Percentiles rank a stretch among this genome's conserved stretches.
Conservation (phyloP, 2,797 vertebrate species). For the Mus spretus region DNA sequence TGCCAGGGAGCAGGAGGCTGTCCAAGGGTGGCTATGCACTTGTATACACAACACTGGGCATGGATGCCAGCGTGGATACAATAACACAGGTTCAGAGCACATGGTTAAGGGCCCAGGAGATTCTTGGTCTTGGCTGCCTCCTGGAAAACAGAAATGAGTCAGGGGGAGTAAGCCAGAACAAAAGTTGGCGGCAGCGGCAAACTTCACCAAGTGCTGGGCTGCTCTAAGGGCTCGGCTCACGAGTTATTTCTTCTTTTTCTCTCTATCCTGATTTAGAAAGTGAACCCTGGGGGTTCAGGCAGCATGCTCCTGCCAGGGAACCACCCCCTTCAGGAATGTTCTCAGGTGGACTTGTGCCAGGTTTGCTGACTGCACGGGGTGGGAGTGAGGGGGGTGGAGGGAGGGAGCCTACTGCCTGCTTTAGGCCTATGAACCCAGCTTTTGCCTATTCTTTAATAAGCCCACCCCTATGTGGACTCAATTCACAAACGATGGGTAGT, state of each 20-base stretch:
- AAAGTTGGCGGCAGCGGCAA: neutral
- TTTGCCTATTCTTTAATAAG: neutral
- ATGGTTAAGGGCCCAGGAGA: neutral
- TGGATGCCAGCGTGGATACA: no score
- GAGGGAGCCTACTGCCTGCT: neutral
- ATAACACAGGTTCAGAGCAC: neutral
- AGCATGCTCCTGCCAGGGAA: neutral
- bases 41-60: neutral
- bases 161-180: neutral
- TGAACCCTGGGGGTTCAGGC: neutral
- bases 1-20: neutral
- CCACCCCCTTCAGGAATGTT: conserved; percentile 22
- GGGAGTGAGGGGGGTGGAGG: no score
- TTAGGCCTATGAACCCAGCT: neutral
- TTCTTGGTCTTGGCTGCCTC: neutral
- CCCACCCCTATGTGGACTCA: neutral
- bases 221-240: neutral
- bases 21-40: neutral
- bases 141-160: neutral
- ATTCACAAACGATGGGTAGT: neutral
- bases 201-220: neutral
- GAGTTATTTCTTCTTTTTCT: neutral
- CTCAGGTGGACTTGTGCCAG: neutral
- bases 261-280: conserved; percentile 26
- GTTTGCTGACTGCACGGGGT: neutral